These are phyloP conservation scores for Apamea epomidion DNA, from an alignment of 2,888 invertebrate genomes.

Conservation along the genomic window DNA sequence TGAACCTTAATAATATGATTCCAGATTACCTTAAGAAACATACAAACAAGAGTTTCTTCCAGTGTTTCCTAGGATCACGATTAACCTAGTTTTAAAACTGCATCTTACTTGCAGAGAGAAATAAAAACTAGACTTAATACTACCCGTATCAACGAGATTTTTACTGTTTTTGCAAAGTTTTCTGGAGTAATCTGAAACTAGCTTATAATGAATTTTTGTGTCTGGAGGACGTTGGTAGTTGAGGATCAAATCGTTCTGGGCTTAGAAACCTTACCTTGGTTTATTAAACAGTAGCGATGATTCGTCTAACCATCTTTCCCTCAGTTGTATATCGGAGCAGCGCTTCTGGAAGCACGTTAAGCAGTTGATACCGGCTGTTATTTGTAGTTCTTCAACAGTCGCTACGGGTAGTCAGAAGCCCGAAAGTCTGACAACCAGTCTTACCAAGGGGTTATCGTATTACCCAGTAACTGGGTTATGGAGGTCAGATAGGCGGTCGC, in stretches of 20 bases:
- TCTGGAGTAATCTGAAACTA: not conserved
- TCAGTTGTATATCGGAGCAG: not conserved
- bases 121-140: slow-evolving; percentile 5
- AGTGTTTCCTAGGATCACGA: not conserved
- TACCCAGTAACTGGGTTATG: too few relatives aligned
- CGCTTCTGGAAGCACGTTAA: too few relatives aligned
- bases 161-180: not conserved
- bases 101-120: not conserved
- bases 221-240: not conserved
- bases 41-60: not conserved
- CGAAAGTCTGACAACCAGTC: too few relatives aligned
- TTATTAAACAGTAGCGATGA: not conserved
- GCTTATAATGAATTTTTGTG: not conserved
- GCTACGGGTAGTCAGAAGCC: too few relatives aligned
- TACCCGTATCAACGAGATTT: not conserved
- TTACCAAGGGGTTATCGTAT: too few relatives aligned
- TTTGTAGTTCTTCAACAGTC: too few relatives aligned
- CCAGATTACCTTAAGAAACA: not conserved
- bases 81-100: slow-evolving; percentile 21
- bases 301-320: not conserved
- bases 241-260: not conserved
- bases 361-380: too few relatives aligned
- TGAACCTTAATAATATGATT: not conserved
- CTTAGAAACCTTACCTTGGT: not conserved
- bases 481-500: too few relatives aligned